Percentiles rank a stretch among this genome's conserved stretches.
Conservation (phyloP, 2,113 vertebrate genomes). For the Cathartes aura region DNA sequence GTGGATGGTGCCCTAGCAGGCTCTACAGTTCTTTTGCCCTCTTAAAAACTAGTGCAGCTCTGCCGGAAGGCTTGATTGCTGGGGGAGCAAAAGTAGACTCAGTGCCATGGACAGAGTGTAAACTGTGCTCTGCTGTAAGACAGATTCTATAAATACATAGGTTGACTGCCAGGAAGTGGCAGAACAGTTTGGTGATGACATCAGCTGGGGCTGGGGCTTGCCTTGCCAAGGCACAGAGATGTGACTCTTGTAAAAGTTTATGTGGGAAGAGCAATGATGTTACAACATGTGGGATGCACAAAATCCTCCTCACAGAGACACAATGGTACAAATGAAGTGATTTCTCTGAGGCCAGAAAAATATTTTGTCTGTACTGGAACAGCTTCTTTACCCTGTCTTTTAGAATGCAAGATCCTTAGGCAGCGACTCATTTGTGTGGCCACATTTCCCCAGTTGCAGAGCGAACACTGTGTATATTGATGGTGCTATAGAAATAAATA, state of each 20-base stretch:
- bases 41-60: not conserved
- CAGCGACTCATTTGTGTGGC: not conserved
- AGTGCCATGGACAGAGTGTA: not conserved
- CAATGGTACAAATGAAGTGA: not conserved
- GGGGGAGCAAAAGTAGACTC: not conserved
- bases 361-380: not conserved
- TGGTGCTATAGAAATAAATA: slow-evolving; percentile 6
- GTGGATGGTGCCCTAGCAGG: not conserved
- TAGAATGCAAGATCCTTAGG: not conserved
- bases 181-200: not conserved
- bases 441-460: not conserved
- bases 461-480: not conserved
- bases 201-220: not conserved
- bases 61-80: not conserved
- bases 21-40: not conserved
- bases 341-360: not conserved
- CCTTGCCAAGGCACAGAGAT: not conserved
- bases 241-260: not conserved
- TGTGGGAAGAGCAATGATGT: not conserved
- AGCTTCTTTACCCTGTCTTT: not conserved
- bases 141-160: not conserved
- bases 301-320: not conserved
- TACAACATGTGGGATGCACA: not conserved
- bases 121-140: not conserved
- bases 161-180: not conserved